Evolutionary conservation across 2,888 invertebrate species (phyloP).

Genomic region (Drosophila prolongata): DNA sequence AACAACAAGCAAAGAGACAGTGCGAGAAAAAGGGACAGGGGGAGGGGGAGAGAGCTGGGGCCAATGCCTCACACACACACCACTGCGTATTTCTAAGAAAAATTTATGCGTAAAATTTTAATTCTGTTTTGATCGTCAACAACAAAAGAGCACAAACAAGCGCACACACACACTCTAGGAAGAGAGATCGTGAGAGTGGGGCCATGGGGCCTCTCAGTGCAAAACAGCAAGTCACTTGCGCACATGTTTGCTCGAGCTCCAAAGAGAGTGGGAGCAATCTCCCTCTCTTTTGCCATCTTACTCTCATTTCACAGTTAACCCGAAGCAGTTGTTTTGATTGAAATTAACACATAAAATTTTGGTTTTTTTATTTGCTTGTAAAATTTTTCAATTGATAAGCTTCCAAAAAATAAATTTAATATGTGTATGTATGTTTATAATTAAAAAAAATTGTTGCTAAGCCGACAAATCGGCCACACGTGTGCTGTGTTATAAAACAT

Average conservation of each 20-base stretch:
- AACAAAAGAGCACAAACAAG: slow-evolving; percentile 58
- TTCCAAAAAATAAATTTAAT: background rate
- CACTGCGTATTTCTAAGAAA: slow-evolving; percentile 69
- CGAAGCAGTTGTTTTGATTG: slow-evolving; percentile 54
- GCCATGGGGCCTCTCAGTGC: slow-evolving; percentile 23
- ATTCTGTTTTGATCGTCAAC: slow-evolving; percentile 80
- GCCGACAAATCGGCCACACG: background rate
- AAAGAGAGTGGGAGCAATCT: slow-evolving; percentile 3
- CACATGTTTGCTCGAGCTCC: slow-evolving; percentile 56
- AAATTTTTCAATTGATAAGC: slow-evolving; percentile 31
- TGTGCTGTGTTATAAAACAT: too few relatives aligned
- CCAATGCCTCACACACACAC: slow-evolving; percentile 72
- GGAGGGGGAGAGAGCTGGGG: slow-evolving; percentile 50
- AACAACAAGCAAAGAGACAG: slow-evolving; percentile 31
- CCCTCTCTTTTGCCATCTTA: slow-evolving; percentile 22
- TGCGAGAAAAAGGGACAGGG: slow-evolving; percentile 2
- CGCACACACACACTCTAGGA: slow-evolving; percentile 13
- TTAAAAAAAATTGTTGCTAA: background rate
- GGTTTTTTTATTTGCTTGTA: slow-evolving; percentile 10
- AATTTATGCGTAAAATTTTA: slow-evolving; percentile 80
- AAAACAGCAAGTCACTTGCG: slow-evolving; percentile 74
- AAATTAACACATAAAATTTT: slow-evolving; percentile 59
- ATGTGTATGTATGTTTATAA: background rate
- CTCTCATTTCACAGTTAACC: slow-evolving; percentile 54
- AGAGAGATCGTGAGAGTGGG: slow-evolving; percentile 14